A percentile compares a stretch with the other conserved stretches of the same genome.
Conservation (phyloP, 2,888 invertebrate species). For the Hydroisotoma schaefferi region DNA sequence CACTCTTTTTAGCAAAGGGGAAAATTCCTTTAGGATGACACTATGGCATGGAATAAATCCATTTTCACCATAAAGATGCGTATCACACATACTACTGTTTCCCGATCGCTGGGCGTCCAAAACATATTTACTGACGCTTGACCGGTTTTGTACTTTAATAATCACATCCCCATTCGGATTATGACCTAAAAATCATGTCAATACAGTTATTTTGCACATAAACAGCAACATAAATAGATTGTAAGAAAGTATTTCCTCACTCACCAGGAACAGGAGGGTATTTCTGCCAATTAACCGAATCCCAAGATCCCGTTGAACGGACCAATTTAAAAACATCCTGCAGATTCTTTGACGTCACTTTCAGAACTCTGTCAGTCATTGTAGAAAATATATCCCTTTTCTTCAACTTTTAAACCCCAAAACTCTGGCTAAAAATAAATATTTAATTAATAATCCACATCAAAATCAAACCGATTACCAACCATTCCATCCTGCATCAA, state of each 20-base stretch:
- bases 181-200: not conserved
- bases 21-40: not conserved
- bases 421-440: too few relatives aligned
- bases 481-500: too few relatives aligned
- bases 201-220: not conserved
- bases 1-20: conserved; percentile 1
- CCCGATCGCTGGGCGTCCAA: not conserved
- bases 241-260: not conserved
- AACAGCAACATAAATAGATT: not conserved
- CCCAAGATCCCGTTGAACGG: not conserved
- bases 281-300: not conserved
- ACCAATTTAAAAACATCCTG: not conserved
- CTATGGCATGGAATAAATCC: conserved; percentile 9
- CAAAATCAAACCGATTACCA: too few relatives aligned
- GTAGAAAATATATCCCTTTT: not conserved
- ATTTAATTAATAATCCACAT: too few relatives aligned
- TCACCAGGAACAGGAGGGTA: conserved; percentile 1
- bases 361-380: not conserved
- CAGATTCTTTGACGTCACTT: not conserved
- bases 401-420: not conserved
- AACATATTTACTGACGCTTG: not conserved
- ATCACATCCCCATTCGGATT: not conserved
- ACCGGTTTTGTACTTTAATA: not conserved
- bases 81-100: not conserved
- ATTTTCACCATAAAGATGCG: not conserved